Evolutionary conservation across 2,113 vertebrate genomes (phyloP), one percentile per base, ranked within the genome.

Genomic region (Mesitornis unicolor): DNA sequence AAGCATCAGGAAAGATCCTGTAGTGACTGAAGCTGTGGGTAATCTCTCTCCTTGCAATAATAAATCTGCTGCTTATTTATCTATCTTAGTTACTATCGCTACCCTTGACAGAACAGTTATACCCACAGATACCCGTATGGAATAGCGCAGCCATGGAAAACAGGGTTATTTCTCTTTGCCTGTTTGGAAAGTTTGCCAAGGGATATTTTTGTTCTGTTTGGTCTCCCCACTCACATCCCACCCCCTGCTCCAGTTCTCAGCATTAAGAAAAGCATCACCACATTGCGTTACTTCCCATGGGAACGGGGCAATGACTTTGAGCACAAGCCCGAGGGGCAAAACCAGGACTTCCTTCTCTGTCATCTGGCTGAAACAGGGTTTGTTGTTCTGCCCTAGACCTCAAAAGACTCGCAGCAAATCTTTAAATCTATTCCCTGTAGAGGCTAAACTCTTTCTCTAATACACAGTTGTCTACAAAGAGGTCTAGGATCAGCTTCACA

Each of bases 111-210:
- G 78, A 95, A 71, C 59, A 77, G 47, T 31, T 65, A 61, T 9
- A 83, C 29, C 56, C 87, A 84, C 47, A 87, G 76, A 91, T 67
- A 77, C 54, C 51, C 5, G 69, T 90, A 95, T 36, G 77, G 59
- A 91, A 92, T 15, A 64, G 76, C 86, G 90, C 47, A 89, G 67
- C 57, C 84, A 80, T 20, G 45, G 84, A 96, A 96, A 93, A 90
- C 33, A 74, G 87, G 81, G 84, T 93, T 94, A 94, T 96, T 96
- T 94, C 64, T 93, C 68, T 68, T 80, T 35, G 78, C 35, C 31
- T 60, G 5, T 84, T 86, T 85, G 89, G 92, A 96, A 97, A 95
- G 95, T 95, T 96, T 96, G 97, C 96, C 88, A 94, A 95, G 90
- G 7, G 36, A 20, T 70, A 95, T 74, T 84, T 96, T 89, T 87